A percentile compares a stretch with the other conserved stretches of the same genome.
Evolutionary conservation across 2,797 vertebrate genomes (phyloP).

Genomic region (Limnodromus scolopaceus): DNA sequence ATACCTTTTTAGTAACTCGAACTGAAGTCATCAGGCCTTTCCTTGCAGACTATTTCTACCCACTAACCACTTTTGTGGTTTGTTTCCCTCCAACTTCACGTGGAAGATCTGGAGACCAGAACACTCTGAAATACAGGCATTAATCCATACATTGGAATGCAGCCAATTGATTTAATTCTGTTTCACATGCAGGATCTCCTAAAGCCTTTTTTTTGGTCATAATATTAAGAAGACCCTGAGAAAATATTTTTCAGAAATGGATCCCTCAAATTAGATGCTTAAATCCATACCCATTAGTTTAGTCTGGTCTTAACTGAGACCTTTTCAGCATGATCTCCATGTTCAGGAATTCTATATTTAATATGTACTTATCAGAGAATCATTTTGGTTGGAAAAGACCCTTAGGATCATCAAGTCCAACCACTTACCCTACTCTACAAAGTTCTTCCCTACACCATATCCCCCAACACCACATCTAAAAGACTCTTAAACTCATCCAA

Average conservation of each 20-base stretch:
- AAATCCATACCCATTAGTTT: not conserved
- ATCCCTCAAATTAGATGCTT: not conserved
- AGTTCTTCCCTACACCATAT: no score
- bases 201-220: not conserved
- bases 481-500: no score
- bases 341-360: not conserved
- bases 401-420: no score
- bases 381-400: no score
- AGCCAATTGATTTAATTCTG: not conserved
- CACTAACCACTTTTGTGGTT: not conserved
- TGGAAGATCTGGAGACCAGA: not conserved
- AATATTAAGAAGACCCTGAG: not conserved
- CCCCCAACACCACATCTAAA: no score
- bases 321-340: not conserved
- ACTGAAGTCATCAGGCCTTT: not conserved
- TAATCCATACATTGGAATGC: not conserved
- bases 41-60: not conserved
- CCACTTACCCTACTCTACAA: no score
- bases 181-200: not conserved
- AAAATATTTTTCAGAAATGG: not conserved
- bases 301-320: not conserved
- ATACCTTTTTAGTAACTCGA: not conserved
- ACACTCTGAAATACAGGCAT: not conserved
- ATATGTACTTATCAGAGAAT: not conserved
- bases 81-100: not conserved